Percentiles rank a stretch among this genome's conserved stretches.
Conservation (phyloP, 2,797 vertebrate genomes). For the Paguma larvata region DNA sequence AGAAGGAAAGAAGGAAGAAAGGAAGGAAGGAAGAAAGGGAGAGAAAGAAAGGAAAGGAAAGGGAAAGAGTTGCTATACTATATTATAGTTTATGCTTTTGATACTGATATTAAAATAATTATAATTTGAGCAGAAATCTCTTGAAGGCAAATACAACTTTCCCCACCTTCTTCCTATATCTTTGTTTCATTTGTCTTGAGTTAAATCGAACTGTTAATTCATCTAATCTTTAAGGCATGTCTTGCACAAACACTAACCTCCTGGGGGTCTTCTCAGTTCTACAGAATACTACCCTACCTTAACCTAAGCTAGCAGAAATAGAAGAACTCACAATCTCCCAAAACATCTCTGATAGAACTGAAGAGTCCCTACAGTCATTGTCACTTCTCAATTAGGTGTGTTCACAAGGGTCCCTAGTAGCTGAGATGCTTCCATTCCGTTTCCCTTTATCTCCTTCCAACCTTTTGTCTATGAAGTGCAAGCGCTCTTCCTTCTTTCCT, state of each 20-base stretch:
- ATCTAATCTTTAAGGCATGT: neutral
- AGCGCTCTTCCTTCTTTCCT: neutral
- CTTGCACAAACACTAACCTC: neutral
- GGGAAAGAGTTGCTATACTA: neutral
- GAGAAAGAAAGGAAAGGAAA: no score
- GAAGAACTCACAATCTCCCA: neutral
- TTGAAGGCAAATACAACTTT: neutral
- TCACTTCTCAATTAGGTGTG: neutral
- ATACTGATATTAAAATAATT: neutral
- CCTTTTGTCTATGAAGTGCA: neutral
- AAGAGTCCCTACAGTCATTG: neutral
- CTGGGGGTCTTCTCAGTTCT: neutral
- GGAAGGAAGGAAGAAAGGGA: no score
- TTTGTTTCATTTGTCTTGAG: neutral
- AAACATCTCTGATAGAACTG: neutral
- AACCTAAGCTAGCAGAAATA: neutral
- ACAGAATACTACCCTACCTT: neutral
- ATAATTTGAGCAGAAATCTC: neutral
- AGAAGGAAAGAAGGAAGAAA: accelerated
- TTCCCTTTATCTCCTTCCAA: neutral
- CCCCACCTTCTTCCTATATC: neutral
- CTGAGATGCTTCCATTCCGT: neutral
- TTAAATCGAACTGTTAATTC: neutral
- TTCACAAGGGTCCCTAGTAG: neutral
- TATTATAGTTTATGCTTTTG: neutral